Conservation (phyloP, 2,113 vertebrate genomes). For the Falco punctatus region DNA sequence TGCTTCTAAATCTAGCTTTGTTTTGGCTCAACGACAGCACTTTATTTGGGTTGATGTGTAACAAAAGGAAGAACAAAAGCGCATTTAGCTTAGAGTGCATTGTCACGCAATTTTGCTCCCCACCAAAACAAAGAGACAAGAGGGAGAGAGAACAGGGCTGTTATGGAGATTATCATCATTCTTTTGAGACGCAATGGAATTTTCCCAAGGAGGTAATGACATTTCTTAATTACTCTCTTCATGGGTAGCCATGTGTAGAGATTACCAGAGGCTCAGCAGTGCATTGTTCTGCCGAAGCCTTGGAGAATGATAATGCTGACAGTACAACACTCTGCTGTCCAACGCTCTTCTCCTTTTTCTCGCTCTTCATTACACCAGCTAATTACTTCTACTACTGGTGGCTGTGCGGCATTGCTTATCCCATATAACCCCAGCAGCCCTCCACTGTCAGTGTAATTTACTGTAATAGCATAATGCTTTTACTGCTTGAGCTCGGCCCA, state of each 20-base stretch:
- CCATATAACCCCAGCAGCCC: conserved; percentile 25
- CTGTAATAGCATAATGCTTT: not conserved
- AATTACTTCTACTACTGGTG: conserved; percentile 68
- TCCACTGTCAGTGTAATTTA: conserved; percentile 54
- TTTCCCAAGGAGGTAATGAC: conserved; percentile 70
- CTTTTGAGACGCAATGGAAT: conserved; percentile 17
- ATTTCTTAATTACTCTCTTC: conserved; percentile 79
- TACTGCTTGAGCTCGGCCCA: not conserved
- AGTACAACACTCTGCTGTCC: conserved; percentile 32
- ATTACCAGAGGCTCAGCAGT: conserved; percentile 67
- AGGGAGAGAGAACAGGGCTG: not conserved
- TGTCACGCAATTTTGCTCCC: not conserved
- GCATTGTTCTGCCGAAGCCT: conserved; percentile 57
- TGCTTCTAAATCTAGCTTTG: not conserved
- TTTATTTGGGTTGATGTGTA: not conserved
- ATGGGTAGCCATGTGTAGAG: conserved; percentile 70
- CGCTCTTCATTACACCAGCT: conserved; percentile 72
- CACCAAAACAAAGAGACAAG: conserved; percentile 2
- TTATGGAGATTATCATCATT: conserved; percentile 35
- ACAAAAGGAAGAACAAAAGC: conserved; percentile 39
- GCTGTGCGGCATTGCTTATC: conserved; percentile 16
- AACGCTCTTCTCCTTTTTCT: conserved; percentile 17
- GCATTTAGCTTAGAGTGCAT: not conserved
- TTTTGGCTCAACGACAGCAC: not conserved
- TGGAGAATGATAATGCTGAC: conserved; percentile 70